phyloP scores from a whole-genome alignment of 2,888 invertebrate genomes.

The Oxyteleia sp. region DNA sequence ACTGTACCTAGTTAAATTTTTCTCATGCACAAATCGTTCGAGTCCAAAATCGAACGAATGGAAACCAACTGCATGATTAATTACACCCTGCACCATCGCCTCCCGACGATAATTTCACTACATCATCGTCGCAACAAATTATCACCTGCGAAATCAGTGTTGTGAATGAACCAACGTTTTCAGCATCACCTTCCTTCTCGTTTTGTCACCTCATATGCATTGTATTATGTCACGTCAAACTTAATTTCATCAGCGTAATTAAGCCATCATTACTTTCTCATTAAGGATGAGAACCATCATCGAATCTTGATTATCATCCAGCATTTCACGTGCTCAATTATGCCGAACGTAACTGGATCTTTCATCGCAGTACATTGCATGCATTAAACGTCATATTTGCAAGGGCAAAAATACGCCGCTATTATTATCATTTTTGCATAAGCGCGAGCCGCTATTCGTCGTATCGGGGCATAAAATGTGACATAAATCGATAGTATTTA shows the following conservation, averaged over 20 bases:
- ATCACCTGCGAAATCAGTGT: constrained; percentile 22
- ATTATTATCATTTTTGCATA: constrained; percentile 42
- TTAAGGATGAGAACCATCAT: constrained; percentile 15
- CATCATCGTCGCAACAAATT: background rate
- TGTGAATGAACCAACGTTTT: constrained; percentile 10
- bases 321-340: constrained; percentile 9
- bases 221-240: constrained; percentile 12
- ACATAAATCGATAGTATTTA: constrained; percentile 39
- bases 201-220: constrained; percentile 17
- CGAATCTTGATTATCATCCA: constrained; percentile 38
- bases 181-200: constrained; percentile 5
- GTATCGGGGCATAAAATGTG: constrained; percentile 27
- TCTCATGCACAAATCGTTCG: background rate
- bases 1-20: constrained; percentile 26
- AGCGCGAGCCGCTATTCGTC: background rate
- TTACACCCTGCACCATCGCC: background rate
- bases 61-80: too few species aligned
- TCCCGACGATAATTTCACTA: background rate
- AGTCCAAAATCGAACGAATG: background rate
- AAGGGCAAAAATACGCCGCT: constrained; percentile 3
- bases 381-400: constrained; percentile 4
- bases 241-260: constrained; percentile 43
- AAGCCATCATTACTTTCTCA: constrained; percentile 36
- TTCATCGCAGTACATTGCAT: constrained; percentile 19
- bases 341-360: constrained; percentile 16